Evolutionary conservation across 1,140 invertebrate species (phyloP).

Genomic region (Oscheius sp.): DNA sequence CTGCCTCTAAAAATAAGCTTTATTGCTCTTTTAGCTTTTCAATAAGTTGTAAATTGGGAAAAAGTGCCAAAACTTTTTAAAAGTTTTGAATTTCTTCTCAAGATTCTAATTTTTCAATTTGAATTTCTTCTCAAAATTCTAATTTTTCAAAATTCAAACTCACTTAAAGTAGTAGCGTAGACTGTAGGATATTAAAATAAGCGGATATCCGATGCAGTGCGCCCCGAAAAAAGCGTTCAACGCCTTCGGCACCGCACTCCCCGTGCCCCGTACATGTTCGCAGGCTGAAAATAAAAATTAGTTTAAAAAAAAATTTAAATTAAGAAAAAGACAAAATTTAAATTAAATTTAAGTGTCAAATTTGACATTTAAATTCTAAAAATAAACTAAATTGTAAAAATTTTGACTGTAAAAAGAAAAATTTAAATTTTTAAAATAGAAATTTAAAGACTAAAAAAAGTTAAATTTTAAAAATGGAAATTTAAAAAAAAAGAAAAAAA

Average conservation of each 20-base stretch:
- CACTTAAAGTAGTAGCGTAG: constrained; percentile 25
- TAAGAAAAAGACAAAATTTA: background rate
- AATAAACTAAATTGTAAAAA: background rate
- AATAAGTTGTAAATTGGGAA: too few species aligned
- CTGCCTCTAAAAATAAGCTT: too few species aligned
- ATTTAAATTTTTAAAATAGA: background rate
- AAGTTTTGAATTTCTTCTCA: background rate
- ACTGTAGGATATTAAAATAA: constrained; percentile 60
- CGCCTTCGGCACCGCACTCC: constrained; percentile 84
- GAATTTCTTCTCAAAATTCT: too few species aligned
- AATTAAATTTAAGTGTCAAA: background rate
- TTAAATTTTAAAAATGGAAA: background rate
- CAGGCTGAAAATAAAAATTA: constrained; percentile 59
- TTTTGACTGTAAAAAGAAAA: constrained; percentile 6
- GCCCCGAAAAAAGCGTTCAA: constrained; percentile 95
- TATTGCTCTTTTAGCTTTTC: too few species aligned
- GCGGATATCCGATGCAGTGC: constrained; percentile 95
- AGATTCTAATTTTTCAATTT: background rate
- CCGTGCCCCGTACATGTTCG: constrained; percentile 79
- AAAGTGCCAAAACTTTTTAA: background rate
- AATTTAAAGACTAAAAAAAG: background rate
- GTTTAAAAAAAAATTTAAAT: background rate
- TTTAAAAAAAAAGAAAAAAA: background rate
- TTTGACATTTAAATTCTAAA: background rate
- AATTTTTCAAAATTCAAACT: too few species aligned